Base-by-base conservation (phyloP, 2,888 invertebrate genomes). In the Oasisia sp. region DNA sequence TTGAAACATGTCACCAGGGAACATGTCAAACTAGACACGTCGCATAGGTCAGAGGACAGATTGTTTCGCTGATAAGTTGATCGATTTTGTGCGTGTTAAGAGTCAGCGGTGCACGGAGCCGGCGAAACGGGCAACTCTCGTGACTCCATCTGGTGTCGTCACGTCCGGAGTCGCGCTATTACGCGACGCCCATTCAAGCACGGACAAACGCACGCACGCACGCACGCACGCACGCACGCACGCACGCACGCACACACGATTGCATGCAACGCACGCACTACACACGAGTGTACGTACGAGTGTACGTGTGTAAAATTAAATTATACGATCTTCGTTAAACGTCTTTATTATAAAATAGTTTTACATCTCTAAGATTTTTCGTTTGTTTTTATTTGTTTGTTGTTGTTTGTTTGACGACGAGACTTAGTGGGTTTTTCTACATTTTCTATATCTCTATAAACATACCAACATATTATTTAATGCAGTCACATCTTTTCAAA, bases 71-170 rank as follows among this genome's bases (percentile, higher is more conserved):
- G 74, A 74, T 27, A 27, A 74, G 74, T 74, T 74, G 74, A 74
- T 74, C 74, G 74, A 74, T 74, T 74, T n/a, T 74, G 74, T 74
- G 74, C 74, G n/a, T 74, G 74, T 74, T 27, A 74, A 74, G 74
- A 74, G 74, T 74, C 74, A 74, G 27, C 74, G 74, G 74, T n/a
- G 74, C 74, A n/a, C 7, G 74, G 58, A 58, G 14, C 12, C 58
- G 14, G 58, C 74, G 27, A 74, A 19, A n/a, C 74, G 27, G 74
- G 74, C 74, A 74, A 74, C 74, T 74, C 74, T 74, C 74, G 27
- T 27, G 74, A 74, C 74, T 5, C 58, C 58, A 19, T 5, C 45
- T 14, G 12, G 9, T 14, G 0, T 50, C 50, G 50, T 50, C 14
- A 9, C 74, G 27, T 74, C 74, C 27, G 74, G 27, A 2, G 38